Base-by-base conservation (phyloP, 2,888 invertebrate genomes). In the Diabrotica balteata region DNA sequence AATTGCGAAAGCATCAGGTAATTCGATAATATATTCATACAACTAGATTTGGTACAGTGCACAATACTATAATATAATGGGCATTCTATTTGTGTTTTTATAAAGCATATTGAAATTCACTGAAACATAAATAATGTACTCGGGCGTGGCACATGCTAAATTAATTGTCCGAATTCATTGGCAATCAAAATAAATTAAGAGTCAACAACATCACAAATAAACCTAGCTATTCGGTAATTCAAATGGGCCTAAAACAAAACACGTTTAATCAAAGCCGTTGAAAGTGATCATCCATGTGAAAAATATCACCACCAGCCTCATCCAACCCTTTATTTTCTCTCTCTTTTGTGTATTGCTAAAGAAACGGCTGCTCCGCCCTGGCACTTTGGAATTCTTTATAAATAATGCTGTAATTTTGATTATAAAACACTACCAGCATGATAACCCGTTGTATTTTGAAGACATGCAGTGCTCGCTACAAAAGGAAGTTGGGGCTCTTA, bases 171-270 rank as follows among this genome's bases (percentile, higher is more conserved):
- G 51, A 60, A 59, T 63, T 67, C 70, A 66, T 55, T 60, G 63
- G 57, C 72, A 72, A 75, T 74, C 76, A 74, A 66, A 76, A 75
- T 73, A 74, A 76, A 72, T 75, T 76, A 73, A 68, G 62, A 58
- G 57, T 47, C 32, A 5, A 32, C 32, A 32, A n/a, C 45, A 59
- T 32, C 55, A 51, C 62, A 60, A 55, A 53, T 45, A 50, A 45
- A 53, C 44, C 11, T 44, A 10, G 46, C 42, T 47, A 32, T 4
- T 32, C 32, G 32, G 45, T 54, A 45, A 51, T 22, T 58, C 65
- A 43, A 70, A 67, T 67, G 67, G 52, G 49, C 57, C 55, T 67
- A 67, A 70, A 63, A 67, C 59, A 65, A 70, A 59, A 44, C 44
- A n/a, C 50, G 59, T 17, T 54, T 47, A 32, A 32, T 32, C 32